These are phyloP conservation scores for Pemphredon lugubris DNA, from an alignment of 2,888 invertebrate species.

Conservation along the genomic window DNA sequence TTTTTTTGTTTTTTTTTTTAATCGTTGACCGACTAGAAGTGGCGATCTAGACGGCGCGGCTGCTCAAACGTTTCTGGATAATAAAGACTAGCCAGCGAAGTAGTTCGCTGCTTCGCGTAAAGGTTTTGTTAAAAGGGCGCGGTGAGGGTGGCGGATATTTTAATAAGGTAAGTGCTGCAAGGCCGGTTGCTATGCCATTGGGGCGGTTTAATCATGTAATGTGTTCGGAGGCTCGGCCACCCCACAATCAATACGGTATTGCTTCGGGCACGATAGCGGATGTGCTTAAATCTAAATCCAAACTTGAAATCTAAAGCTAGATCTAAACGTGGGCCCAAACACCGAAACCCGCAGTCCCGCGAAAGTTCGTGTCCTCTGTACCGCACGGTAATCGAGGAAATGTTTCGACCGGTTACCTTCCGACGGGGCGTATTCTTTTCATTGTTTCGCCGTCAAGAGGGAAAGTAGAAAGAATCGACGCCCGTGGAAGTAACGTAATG, in stretches of 20 bases:
- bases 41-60: constrained; percentile 3
- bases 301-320: constrained; percentile 67
- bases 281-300: constrained; percentile 73
- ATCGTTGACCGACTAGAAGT: not conserved
- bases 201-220: constrained; percentile 81
- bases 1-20: not conserved
- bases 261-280: constrained; percentile 76
- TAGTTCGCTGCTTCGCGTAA: constrained; percentile 51
- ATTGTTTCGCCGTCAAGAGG: too few species aligned
- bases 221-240: constrained; percentile 78
- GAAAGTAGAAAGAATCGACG: too few species aligned
- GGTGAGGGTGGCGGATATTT: constrained; percentile 77
- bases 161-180: constrained; percentile 81
- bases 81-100: constrained; percentile 45
- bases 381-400: constrained; percentile 33
- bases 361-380: constrained; percentile 21
- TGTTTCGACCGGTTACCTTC: constrained; percentile 5
- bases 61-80: constrained; percentile 41
- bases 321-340: constrained; percentile 50
- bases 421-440: too few species aligned
- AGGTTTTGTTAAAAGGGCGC: constrained; percentile 65
- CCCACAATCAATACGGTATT: constrained; percentile 79
- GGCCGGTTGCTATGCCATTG: constrained; percentile 75
- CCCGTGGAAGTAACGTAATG: too few species aligned
- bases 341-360: constrained; percentile 20